Evolutionary conservation across 2,113 vertebrate species (phyloP).

Genomic region (Otis tarda): DNA sequence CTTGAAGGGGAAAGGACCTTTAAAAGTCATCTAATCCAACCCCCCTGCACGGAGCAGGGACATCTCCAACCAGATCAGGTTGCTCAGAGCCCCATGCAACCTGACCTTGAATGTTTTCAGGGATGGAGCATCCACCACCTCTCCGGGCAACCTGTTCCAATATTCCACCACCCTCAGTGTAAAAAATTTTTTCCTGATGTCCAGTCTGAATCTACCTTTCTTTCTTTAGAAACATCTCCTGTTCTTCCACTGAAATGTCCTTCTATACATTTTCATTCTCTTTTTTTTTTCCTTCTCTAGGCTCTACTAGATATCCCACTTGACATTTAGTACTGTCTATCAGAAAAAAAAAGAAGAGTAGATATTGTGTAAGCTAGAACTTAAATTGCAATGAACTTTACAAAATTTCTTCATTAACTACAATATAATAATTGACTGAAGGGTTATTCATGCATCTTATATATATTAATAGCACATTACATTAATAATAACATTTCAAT

Average conservation of each 20-base stretch:
- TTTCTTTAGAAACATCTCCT: neutral
- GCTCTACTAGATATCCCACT: neutral
- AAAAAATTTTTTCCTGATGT: too few species aligned
- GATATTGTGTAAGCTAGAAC: neutral
- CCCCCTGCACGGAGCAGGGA: too few species aligned
- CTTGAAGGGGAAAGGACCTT: too few species aligned
- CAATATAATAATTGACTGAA: neutral
- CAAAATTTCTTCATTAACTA: neutral
- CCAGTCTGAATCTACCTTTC: too few species aligned
- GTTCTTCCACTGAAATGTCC: neutral
- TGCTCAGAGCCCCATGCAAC: too few species aligned
- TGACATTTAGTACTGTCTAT: neutral
- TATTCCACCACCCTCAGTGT: too few species aligned
- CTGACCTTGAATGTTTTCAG: too few species aligned
- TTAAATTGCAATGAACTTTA: neutral
- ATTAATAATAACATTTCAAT: neutral
- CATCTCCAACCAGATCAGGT: too few species aligned
- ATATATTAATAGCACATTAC: neutral
- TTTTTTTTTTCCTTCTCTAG: neutral
- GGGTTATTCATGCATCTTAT: neutral
- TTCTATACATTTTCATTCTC: neutral
- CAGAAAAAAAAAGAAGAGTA: neutral
- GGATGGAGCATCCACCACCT: too few species aligned
- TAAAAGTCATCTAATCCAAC: too few species aligned
- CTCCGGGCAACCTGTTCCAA: too few species aligned